Base-by-base conservation (phyloP, 1,140 invertebrate genomes). In the Ceratosolen fusciceps region DNA sequence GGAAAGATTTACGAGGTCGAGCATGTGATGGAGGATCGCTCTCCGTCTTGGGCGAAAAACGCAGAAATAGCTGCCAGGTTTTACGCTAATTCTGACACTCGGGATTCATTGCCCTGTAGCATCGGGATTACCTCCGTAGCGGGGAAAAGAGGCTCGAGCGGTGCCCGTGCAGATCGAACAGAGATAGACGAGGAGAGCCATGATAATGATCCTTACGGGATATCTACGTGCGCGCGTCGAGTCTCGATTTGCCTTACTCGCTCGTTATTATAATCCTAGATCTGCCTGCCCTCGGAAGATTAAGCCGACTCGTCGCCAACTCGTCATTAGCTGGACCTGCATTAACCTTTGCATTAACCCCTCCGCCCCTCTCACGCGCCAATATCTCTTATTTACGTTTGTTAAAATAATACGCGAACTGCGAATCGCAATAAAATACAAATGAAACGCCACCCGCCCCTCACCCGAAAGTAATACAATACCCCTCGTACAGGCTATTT, bases 251-350 rank as follows among this genome's bases (percentile, higher is more conserved):
- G n/a, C 67, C 60, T 79, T 73, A 70, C 62, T 82, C 81, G 37
- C 81, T 54, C 47, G 74, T 80, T 80, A 85, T 86, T 84, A 86
- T 81, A 83, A 85, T 86, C 83, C 81, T 80, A 79, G 77, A 77
- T 83, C 73, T 81, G 79, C 65, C 71, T 80, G 49, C 67, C 49
- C 37, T 47, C 54, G 60, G 29, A 75, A 24, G 58, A 56, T 21
- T 39, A 76, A 56, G 47, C 49, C 74, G 39, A 76, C 37, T 43
- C 60, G 65, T 26, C 14, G 10, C 9, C 49, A 14, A 52, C 14
- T 52, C n/a, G n/a, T 21, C 4, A 52, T 21, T 14, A 19, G 21
- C 14, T 52, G 19, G 10, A 47, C 19, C 21, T 52, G 19, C 49
- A 52, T 52, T n/a, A n/a, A n/a, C n/a, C n/a, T n/a, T n/a, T n/a